phyloP scores from a whole-genome alignment of 2,797 vertebrate genomes.

The Chiroxiphia lanceolata region DNA sequence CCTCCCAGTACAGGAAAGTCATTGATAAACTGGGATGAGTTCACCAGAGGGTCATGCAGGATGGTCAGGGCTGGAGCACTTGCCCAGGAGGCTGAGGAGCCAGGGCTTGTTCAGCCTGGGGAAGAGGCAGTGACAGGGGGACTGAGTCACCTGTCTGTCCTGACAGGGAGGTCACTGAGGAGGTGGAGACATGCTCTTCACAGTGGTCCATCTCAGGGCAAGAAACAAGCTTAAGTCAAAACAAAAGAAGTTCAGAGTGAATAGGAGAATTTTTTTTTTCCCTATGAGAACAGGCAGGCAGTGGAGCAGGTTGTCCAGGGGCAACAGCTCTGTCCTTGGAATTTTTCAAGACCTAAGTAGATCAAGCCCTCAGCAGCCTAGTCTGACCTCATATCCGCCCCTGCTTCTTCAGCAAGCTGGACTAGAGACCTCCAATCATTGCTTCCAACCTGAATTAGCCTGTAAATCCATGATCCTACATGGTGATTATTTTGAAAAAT shows the following conservation, averaged over 20 bases:
- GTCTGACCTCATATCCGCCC: neutral
- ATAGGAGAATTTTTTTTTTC: neutral
- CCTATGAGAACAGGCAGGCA: neutral
- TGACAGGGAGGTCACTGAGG: neutral
- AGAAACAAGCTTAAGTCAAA: neutral
- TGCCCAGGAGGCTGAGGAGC: neutral
- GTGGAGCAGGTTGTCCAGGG: neutral
- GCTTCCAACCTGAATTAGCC: neutral
- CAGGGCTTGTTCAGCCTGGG: neutral
- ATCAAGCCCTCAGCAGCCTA: neutral
- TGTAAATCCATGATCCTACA: neutral
- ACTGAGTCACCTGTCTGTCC: neutral
- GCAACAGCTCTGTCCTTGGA: neutral
- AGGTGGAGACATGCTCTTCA: neutral
- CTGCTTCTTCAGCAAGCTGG: neutral
- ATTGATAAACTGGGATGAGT: neutral
- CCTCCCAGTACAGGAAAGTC: neutral
- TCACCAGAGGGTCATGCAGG: neutral
- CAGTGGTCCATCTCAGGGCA: accelerated
- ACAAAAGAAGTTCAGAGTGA: neutral
- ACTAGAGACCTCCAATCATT: neutral
- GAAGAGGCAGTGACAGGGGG: neutral
- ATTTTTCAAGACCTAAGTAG: neutral
- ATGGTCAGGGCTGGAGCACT: neutral
- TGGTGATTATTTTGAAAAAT: neutral